phyloP scores from a whole-genome alignment of 2,888 invertebrate species.

The Cephonodes hylas region DNA sequence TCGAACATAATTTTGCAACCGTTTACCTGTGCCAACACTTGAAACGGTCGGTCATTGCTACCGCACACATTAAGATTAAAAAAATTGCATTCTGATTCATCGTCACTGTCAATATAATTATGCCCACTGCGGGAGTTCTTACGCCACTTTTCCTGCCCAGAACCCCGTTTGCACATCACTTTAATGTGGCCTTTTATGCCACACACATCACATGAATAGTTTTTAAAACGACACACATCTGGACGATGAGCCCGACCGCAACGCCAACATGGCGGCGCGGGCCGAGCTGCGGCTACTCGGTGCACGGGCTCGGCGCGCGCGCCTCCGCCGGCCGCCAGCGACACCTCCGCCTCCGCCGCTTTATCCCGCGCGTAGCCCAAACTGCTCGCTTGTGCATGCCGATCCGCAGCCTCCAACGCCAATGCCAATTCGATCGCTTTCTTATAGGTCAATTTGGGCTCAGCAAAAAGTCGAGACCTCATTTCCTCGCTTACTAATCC shows the following conservation, averaged over 20 bases:
- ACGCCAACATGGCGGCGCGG: constrained; percentile 15
- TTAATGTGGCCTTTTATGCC: constrained; percentile 18
- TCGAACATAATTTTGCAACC: not conserved
- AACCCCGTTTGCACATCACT: constrained; percentile 13
- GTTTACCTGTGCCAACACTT: not conserved
- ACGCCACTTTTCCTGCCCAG: not conserved
- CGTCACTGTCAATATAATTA: constrained; percentile 2
- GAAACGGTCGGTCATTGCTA: constrained; percentile 8
- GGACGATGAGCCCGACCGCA: constrained; percentile 17
- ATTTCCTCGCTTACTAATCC: constrained; percentile 23
- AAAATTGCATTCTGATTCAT: not conserved
- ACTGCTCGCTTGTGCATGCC: constrained; percentile 10
- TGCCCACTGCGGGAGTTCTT: not conserved
- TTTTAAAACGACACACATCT: constrained; percentile 18
- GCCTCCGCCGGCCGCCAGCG: not conserved
- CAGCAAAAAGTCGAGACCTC: constrained; percentile 25
- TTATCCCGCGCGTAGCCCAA: not conserved
- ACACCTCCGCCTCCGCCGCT: constrained; percentile 4
- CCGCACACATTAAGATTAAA: not conserved
- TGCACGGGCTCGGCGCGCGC: constrained; percentile 8
- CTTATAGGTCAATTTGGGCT: constrained; percentile 23
- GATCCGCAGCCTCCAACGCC: constrained; percentile 24
- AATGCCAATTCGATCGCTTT: constrained; percentile 27
- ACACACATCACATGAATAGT: constrained; percentile 18
- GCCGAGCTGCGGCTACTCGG: not conserved